These are phyloP conservation scores for Drosophila affinis DNA, from an alignment of 2,888 invertebrate species.

Conservation along the genomic window DNA sequence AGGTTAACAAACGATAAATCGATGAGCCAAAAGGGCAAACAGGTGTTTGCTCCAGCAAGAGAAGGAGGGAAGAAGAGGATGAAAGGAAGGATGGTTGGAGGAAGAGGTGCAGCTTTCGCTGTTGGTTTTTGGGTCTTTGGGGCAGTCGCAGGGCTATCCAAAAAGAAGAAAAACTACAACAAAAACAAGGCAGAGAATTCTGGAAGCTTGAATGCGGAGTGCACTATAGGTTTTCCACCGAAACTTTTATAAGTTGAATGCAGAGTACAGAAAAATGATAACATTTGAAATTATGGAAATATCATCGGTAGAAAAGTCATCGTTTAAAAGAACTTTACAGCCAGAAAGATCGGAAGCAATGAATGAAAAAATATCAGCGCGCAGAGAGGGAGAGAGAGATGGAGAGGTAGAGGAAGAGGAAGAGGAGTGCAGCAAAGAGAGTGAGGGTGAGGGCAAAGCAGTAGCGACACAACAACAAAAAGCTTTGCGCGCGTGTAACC, in stretches of 20 bases:
- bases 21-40: conserved; percentile 56
- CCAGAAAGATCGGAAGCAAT: too few species aligned
- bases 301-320: not conserved
- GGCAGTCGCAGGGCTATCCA: conserved; percentile 13
- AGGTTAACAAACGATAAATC: conserved; percentile 59
- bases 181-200: not conserved
- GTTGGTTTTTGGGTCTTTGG: conserved; percentile 39
- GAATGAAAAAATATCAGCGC: too few species aligned
- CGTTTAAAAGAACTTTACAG: not conserved
- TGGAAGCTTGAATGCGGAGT: not conserved
- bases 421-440: conserved; percentile 9
- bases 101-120: not conserved
- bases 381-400: too few species aligned
- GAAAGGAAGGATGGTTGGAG: not conserved
- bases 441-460: conserved; percentile 30
- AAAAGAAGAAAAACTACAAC: not conserved
- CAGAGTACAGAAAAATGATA: not conserved
- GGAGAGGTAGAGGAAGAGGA: not conserved
- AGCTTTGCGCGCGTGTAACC: conserved; percentile 72
- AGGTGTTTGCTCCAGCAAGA: conserved; percentile 52
- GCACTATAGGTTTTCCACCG: not conserved
- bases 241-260: not conserved
- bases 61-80: not conserved
- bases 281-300: too few species aligned
- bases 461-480: conserved; percentile 35